Evolutionary conservation across 2,797 vertebrate species (phyloP).

Genomic region (Sphaeramia orbicularis): DNA sequence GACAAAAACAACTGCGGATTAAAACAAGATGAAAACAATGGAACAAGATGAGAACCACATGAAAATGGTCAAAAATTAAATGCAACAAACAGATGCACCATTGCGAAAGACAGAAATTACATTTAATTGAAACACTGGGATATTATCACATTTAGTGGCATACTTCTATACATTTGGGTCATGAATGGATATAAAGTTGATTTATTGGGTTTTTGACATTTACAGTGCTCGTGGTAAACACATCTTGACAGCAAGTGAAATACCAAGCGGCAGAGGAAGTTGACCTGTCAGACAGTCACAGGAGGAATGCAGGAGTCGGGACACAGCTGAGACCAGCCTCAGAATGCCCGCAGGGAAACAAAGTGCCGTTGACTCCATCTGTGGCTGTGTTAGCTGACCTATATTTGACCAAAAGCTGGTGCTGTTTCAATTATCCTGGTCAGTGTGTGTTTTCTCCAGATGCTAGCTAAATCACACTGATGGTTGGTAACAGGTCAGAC

Average conservation of each 20-base stretch:
- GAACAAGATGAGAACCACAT: too few relatives aligned
- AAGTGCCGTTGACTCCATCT: constrained; percentile 25
- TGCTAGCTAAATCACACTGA: constrained; percentile 34
- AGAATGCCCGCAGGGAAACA: constrained; percentile 26
- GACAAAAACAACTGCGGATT: too few relatives aligned
- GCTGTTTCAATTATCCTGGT: constrained; percentile 42
- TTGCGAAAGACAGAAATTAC: too few relatives aligned
- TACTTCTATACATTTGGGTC: too few relatives aligned
- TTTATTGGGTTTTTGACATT: neutral
- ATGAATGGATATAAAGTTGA: too few relatives aligned
- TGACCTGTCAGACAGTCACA: constrained; percentile 27
- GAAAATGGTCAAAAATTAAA: too few relatives aligned
- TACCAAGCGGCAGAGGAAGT: constrained; percentile 17
- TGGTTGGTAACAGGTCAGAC: constrained; percentile 35
- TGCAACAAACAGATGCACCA: too few relatives aligned
- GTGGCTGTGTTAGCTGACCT: constrained; percentile 25
- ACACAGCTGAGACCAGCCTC: constrained; percentile 27
- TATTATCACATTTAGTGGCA: too few relatives aligned
- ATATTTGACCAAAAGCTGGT: constrained; percentile 34
- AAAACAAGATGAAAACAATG: too few relatives aligned
- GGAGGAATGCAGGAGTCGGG: neutral
- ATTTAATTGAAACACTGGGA: too few relatives aligned
- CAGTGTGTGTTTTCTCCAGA: constrained; percentile 20
- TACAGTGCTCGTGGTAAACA: constrained; percentile 9
- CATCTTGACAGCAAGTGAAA: constrained; percentile 21